phyloP scores from a whole-genome alignment of 2,113 vertebrate species.

The Dasyurus viverrinus region DNA sequence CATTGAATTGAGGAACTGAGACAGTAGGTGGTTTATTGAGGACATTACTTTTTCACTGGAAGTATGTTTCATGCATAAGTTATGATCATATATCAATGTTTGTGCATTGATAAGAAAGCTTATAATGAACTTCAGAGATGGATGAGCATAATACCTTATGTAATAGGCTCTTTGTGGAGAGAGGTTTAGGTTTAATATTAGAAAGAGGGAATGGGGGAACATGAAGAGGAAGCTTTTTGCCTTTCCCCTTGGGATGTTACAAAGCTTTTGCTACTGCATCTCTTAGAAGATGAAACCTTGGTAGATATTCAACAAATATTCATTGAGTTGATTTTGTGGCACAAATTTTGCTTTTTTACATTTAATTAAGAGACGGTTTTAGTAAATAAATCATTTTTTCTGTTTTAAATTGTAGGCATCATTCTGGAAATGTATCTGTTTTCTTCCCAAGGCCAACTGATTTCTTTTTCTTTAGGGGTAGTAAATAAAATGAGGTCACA shows the following conservation, averaged over 20 bases:
- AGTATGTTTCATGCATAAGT: conserved; percentile 49
- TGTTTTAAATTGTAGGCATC: not conserved
- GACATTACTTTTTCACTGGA: conserved; percentile 28
- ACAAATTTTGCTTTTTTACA: not conserved
- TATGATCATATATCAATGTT: conserved; percentile 14
- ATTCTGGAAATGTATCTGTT: not conserved
- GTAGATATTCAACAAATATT: not conserved
- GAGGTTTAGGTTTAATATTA: conserved; percentile 61
- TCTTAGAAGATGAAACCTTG: conserved; percentile 14
- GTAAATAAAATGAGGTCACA: conserved; percentile 14
- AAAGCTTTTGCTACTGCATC: conserved; percentile 37
- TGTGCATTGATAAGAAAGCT: conserved; percentile 43
- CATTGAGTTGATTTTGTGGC: not conserved
- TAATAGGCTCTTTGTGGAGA: conserved; percentile 43
- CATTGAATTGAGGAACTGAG: not conserved
- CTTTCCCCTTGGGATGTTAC: conserved; percentile 35
- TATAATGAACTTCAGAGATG: conserved; percentile 52
- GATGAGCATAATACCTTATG: conserved; percentile 48
- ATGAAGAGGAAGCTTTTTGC: conserved; percentile 26
- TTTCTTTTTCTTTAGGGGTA: not conserved
- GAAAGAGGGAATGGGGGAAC: conserved; percentile 2
- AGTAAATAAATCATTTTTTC: conserved; percentile 7
- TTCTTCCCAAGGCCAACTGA: not conserved
- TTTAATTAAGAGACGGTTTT: not conserved
- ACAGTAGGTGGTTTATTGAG: conserved; percentile 33